Conservation (phyloP, 2,113 vertebrate genomes). For the Toxotes jaculatrix region DNA sequence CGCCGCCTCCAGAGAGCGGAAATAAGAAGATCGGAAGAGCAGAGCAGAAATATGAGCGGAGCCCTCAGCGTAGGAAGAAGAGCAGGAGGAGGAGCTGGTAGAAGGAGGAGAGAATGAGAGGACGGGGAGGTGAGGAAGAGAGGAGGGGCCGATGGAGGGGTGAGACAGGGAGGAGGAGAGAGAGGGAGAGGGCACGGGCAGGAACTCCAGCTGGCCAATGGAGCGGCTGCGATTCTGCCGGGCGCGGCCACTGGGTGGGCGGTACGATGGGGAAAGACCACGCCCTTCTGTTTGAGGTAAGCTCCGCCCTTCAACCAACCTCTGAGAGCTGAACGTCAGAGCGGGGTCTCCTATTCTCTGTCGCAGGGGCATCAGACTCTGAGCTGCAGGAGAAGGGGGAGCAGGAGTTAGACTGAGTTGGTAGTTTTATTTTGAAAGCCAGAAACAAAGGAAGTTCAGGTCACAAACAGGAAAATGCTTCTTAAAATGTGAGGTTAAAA, state of each 20-base stretch:
- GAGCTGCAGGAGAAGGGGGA: slow-evolving; percentile 80
- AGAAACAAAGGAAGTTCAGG: background rate
- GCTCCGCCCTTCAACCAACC: slow-evolving; percentile 91
- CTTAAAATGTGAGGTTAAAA: background rate
- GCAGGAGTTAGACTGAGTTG: background rate
- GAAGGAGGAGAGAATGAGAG: slow-evolving; percentile 24
- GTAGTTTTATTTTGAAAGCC: slow-evolving; percentile 36
- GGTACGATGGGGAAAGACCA: slow-evolving; percentile 38
- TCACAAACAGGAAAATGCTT: background rate
- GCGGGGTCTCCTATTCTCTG: slow-evolving; percentile 88
- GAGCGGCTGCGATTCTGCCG: slow-evolving; percentile 89
- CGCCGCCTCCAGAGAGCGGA: slow-evolving; percentile 85
- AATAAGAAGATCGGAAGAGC: slow-evolving; percentile 87
- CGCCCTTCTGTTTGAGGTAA: slow-evolving; percentile 69
- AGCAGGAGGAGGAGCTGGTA: slow-evolving; percentile 30
- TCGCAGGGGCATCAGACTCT: slow-evolving; percentile 87
- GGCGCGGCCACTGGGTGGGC: slow-evolving; percentile 79
- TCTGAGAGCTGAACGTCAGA: slow-evolving; percentile 89
- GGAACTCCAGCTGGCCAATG: slow-evolving; percentile 89
- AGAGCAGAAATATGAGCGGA: slow-evolving; percentile 71
- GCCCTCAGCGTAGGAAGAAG: slow-evolving; percentile 47
- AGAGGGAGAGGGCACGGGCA: slow-evolving; percentile 52
- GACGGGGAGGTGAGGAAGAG: background rate
- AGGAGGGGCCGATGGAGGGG: slow-evolving; percentile 45
- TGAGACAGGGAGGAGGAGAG: slow-evolving; percentile 67